Conservation (phyloP, 1,140 invertebrate genomes). For the Lethocerus indicus region DNA sequence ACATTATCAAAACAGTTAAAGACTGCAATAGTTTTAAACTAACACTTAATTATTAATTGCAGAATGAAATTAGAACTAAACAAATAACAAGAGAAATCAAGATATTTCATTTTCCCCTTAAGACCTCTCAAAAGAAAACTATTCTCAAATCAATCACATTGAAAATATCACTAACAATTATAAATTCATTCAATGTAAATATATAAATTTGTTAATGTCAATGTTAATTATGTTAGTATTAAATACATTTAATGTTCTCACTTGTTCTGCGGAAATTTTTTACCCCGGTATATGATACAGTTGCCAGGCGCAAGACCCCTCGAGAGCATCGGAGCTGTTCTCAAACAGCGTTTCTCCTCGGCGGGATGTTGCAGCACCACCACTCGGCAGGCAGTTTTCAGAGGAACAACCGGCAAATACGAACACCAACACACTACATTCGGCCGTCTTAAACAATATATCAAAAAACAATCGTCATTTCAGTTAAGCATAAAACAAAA, state of each 20-base stretch:
- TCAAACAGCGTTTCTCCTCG: constrained; percentile 73
- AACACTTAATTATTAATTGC: too few relatives aligned
- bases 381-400: constrained; percentile 47
- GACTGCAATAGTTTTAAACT: too few relatives aligned
- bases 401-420: constrained; percentile 47
- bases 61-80: too few relatives aligned
- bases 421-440: constrained; percentile 77
- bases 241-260: constrained; percentile 17
- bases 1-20: too few relatives aligned
- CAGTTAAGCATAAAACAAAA: not conserved
- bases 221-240: too few relatives aligned
- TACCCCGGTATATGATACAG: constrained; percentile 65
- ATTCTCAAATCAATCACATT: too few relatives aligned
- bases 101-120: too few relatives aligned
- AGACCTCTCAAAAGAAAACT: too few relatives aligned
- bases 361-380: constrained; percentile 83
- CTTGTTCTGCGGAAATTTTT: constrained; percentile 51
- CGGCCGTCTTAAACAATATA: constrained; percentile 47
- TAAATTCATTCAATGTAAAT: too few relatives aligned
- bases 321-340: constrained; percentile 76
- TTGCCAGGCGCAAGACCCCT: constrained; percentile 50
- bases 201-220: too few relatives aligned
- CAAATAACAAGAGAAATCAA: too few relatives aligned
- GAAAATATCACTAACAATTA: too few relatives aligned
- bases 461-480: not conserved